Evolutionary conservation across 1,140 invertebrate species (phyloP).

Genomic region (Listronotus oregonensis): DNA sequence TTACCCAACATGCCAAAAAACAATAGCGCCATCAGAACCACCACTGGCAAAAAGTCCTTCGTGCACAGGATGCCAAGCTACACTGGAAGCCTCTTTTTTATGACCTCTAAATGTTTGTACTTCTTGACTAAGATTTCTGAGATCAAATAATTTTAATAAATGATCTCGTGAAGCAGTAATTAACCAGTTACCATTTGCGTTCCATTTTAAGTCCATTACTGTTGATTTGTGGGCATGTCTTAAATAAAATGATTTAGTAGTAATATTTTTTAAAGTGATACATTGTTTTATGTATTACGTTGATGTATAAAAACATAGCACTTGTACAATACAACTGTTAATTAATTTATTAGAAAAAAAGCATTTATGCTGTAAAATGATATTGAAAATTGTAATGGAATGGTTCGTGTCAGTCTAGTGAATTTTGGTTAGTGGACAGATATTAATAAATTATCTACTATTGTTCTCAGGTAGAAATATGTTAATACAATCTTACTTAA

Average conservation of each 20-base stretch:
- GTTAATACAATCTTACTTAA: no score
- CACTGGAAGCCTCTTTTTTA: constrained; percentile 97
- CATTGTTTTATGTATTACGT: no score
- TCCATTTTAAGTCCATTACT: constrained; percentile 99
- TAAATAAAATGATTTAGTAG: constrained; percentile 22
- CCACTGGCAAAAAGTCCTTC: constrained; percentile 95
- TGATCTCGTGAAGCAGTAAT: constrained; percentile 98
- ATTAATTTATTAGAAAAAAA: no score
- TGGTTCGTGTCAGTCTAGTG: no score
- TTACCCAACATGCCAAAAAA: constrained; percentile 98
- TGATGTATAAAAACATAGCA: no score
- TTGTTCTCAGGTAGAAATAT: no score
- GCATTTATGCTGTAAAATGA: no score
- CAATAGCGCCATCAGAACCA: constrained; percentile 95
- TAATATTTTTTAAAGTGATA: no score
- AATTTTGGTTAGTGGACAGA: no score
- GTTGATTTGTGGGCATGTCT: constrained; percentile 99
- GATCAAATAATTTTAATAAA: constrained; percentile 96
- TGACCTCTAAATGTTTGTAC: constrained; percentile 97
- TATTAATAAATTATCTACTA: no score
- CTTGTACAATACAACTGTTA: no score
- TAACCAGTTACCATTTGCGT: constrained; percentile 99
- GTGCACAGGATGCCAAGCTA: constrained; percentile 97
- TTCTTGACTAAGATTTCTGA: constrained; percentile 91
- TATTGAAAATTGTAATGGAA: no score